Evolutionary conservation across 1,140 invertebrate species (phyloP).

Genomic region (Zaprionus ghesquierei): DNA sequence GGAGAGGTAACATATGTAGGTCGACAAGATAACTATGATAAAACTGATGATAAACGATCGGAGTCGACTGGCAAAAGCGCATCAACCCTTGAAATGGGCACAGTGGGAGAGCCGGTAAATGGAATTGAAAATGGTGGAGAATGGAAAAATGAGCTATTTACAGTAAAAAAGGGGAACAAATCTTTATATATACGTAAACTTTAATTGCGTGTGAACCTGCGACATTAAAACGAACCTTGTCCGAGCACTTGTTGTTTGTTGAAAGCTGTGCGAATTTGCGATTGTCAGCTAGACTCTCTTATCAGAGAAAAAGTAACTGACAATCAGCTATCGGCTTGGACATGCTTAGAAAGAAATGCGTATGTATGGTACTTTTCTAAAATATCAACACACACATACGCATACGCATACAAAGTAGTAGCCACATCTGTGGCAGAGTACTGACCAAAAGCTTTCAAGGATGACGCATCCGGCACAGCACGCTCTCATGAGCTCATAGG

Average conservation of each 20-base stretch:
- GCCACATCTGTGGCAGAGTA: neutral
- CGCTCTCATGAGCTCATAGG: constrained; percentile 42
- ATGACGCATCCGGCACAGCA: constrained; percentile 32
- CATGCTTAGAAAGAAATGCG: constrained; percentile 6
- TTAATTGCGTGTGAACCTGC: too few relatives aligned
- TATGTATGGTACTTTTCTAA: neutral
- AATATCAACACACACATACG: neutral
- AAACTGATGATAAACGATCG: neutral
- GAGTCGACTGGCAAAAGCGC: neutral
- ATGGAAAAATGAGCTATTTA: too few relatives aligned
- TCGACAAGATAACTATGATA: constrained; percentile 50
- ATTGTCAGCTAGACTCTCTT: neutral
- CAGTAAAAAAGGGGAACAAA: neutral
- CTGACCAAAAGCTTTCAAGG: constrained; percentile 13
- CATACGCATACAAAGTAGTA: neutral
- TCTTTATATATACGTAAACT: neutral
- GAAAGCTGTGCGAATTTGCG: neutral
- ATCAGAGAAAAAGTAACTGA: constrained; percentile 6
- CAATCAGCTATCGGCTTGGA: constrained; percentile 21
- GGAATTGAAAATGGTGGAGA: neutral
- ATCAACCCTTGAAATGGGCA: neutral
- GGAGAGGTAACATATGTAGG: constrained; percentile 29
- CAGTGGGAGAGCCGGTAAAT: neutral
- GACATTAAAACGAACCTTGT: too few relatives aligned
- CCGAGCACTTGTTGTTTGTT: too few relatives aligned